Conservation (phyloP, 2,797 vertebrate genomes). For the Anas acuta region DNA sequence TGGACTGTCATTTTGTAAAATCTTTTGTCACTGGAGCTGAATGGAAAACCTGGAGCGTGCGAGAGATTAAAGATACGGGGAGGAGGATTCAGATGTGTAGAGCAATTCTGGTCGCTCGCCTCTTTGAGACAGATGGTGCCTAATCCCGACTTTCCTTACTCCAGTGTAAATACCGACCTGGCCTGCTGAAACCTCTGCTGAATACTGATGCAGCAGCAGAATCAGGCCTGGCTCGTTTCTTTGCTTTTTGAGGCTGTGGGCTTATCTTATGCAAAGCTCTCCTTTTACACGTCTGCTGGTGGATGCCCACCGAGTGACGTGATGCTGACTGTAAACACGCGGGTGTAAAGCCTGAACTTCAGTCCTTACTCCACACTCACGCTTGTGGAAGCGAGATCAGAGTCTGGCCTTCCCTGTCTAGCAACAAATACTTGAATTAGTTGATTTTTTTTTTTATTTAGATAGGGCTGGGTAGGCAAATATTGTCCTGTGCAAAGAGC, state of each 20-base stretch:
- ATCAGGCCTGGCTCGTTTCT: constrained; percentile 34
- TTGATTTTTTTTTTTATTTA: background rate
- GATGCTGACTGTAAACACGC: background rate
- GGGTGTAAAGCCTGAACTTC: background rate
- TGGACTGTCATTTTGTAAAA: constrained; percentile 62
- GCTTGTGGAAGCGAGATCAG: background rate
- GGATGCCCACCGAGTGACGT: background rate
- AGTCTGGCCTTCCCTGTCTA: background rate
- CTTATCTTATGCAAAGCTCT: constrained; percentile 4
- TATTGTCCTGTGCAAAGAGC: background rate
- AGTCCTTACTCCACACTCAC: background rate
- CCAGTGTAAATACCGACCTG: constrained; percentile 31
- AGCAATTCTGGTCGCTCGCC: background rate
- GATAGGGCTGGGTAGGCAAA: background rate
- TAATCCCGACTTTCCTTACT: constrained; percentile 57
- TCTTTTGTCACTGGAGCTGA: constrained; percentile 55
- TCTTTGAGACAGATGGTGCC: constrained; percentile 24
- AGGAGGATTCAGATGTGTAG: constrained; percentile 29
- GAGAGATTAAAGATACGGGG: constrained; percentile 18
- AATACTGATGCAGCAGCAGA: constrained; percentile 32
- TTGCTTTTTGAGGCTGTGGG: background rate
- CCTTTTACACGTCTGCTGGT: background rate
- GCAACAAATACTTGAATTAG: constrained; percentile 17
- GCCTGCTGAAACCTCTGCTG: background rate
- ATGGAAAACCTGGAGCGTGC: constrained; percentile 47